These are phyloP conservation scores for Drosophila macrothrix DNA, from an alignment of 2,888 invertebrate species.

Conservation along the genomic window DNA sequence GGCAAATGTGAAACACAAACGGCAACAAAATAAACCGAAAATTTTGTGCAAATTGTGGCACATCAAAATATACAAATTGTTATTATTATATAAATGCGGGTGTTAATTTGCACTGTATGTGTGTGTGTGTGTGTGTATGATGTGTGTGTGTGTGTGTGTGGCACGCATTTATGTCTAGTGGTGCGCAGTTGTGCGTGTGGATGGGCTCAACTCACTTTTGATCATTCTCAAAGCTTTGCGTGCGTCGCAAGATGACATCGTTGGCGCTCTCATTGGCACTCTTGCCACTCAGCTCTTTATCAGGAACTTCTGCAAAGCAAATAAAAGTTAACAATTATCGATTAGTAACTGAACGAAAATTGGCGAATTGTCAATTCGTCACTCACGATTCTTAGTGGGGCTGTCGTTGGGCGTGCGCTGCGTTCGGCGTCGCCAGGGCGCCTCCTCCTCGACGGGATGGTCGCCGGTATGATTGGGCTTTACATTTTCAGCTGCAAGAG, in stretches of 20 bases:
- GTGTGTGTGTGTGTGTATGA: constrained; percentile 39
- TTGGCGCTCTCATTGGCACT: constrained; percentile 71
- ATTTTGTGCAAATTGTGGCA: constrained; percentile 67
- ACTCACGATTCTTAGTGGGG: constrained; percentile 86
- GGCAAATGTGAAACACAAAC: constrained; percentile 73
- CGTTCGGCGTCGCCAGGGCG: constrained; percentile 89
- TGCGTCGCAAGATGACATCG: constrained; percentile 91
- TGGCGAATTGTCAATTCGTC: not conserved
- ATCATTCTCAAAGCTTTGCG: constrained; percentile 95
- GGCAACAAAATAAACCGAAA: constrained; percentile 56
- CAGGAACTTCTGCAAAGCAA: constrained; percentile 86
- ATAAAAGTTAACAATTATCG: not conserved
- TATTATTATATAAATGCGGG: constrained; percentile 55
- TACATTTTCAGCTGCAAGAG: constrained; percentile 68
- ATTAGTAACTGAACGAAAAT: not conserved
- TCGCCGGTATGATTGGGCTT: constrained; percentile 76
- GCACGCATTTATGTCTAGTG: constrained; percentile 65
- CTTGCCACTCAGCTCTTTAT: constrained; percentile 85
- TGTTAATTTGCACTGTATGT: constrained; percentile 62
- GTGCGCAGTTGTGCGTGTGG: constrained; percentile 23
- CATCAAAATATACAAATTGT: constrained; percentile 47
- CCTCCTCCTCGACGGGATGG: constrained; percentile 87
- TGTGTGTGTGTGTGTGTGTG: constrained; percentile 12
- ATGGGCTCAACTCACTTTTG: constrained; percentile 90
- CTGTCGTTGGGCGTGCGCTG: constrained; percentile 86